Percentiles rank a stretch among this genome's conserved stretches.
phyloP scores from a whole-genome alignment of 2,797 vertebrate genomes.

The Peromyscus aztecus region DNA sequence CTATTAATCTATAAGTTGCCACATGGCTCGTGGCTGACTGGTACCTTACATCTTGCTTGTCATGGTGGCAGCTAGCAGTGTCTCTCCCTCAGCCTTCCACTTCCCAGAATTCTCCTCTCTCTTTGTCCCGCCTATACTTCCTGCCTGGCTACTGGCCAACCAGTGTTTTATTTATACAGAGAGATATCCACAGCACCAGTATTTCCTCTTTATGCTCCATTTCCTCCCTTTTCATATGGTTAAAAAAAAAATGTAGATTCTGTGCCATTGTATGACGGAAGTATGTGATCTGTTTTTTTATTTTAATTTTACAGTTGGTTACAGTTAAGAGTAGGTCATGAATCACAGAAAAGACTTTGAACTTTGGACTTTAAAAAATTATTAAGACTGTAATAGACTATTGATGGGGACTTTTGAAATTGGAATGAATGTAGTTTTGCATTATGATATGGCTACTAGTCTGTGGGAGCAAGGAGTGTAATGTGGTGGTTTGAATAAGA shows the following conservation, averaged over 20 bases:
- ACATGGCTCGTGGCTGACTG: no score
- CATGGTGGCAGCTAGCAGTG: no score
- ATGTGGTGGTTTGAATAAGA: not conserved
- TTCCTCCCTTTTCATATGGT: not conserved
- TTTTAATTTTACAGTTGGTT: not conserved
- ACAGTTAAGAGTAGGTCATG: not conserved
- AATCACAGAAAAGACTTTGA: not conserved
- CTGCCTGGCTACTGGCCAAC: no score
- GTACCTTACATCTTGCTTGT: no score
- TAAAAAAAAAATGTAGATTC: not conserved
- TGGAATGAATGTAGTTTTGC: not conserved
- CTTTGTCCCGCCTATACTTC: no score
- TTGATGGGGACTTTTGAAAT: not conserved
- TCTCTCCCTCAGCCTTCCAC: no score
- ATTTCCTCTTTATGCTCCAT: not conserved
- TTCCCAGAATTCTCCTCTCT: no score
- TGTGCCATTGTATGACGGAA: not conserved
- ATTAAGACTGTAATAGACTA: not conserved
- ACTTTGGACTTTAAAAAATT: not conserved
- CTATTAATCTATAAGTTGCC: no score
- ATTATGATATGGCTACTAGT: not conserved
- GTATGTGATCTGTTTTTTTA: not conserved
- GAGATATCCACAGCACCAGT: no score
- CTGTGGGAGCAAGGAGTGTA: not conserved
- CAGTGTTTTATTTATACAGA: no score